Evolutionary conservation across 1,140 invertebrate species (phyloP), one percentile per base, ranked within the genome.

Genomic region (Holotrichia oblita): DNA sequence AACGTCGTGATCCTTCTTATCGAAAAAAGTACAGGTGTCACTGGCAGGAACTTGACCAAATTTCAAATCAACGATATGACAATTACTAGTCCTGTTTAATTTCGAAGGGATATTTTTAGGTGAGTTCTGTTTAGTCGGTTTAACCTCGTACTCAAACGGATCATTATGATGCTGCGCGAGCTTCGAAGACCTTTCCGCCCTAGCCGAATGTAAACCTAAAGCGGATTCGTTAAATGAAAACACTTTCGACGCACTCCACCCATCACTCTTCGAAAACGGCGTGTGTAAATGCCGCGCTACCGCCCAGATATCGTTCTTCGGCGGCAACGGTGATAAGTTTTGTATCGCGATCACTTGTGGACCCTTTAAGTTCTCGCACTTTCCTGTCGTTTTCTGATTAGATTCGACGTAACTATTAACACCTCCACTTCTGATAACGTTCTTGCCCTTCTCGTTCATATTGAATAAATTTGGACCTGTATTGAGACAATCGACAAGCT

Each of bases 21-120:
- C 82, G 76, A 86, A 86, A 80, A 84, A 86, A n/a, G 85, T 86
- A 41, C 81, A 79, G 4, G 85, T 86, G 64, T 86, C 83, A 79
- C 61, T 34, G 1, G 24, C 61, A 22, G 61, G 61, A 24, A 69
- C 79, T 83, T 77, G 77, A 41, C n/a, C 76, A 24, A 12, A 69
- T 17, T 40, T 77, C 34, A 59, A 7, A n/a, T 77, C 48, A 17
- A 55, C 9, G 17, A 6, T 59, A 61, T 6, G 6, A 24, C 27
- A 34, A 34, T 34, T 34, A 34, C 6, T 22, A 6, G 14, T 77
- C 24, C 14, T 40, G 14, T 40, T 77, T 3, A 59, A 17, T 42
- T 74, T 40, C 8, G 73, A 74, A 9, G 6, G 64, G 20, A 27
- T 27, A 72, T 22, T 41, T n/a, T 42, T 27, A 42, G n/a, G 27